These are phyloP conservation scores for Toxotes chatareus DNA, from an alignment of 2,113 vertebrate genomes.

Conservation along the genomic window DNA sequence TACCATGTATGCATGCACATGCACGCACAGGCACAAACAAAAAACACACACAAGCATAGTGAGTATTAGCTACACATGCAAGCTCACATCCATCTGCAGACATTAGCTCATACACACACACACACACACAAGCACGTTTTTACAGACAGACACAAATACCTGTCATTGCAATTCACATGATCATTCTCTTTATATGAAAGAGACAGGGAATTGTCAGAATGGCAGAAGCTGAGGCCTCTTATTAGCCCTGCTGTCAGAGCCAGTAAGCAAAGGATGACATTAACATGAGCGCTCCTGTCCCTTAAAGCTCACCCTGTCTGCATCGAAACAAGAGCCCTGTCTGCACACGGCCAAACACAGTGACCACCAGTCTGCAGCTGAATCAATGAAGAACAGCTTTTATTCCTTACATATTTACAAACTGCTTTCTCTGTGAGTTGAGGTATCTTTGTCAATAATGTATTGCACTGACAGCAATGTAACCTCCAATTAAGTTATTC, in stretches of 20 bases:
- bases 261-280: conserved; percentile 70
- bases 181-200: conserved; percentile 54
- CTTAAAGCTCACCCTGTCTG: conserved; percentile 60
- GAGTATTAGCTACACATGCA: conserved; percentile 17
- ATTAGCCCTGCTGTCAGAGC: conserved; percentile 71
- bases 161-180: conserved; percentile 64
- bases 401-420: conserved; percentile 60
- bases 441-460: conserved; percentile 55
- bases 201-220: conserved; percentile 70
- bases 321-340: conserved; percentile 41
- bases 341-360: conserved; percentile 20
- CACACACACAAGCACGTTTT: conserved; percentile 31
- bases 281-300: conserved; percentile 67
- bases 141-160: conserved; percentile 32
- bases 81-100: conserved; percentile 26
- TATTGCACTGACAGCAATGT: conserved; percentile 42
- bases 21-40: conserved; percentile 27
- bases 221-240: conserved; percentile 66
- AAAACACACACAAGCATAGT: conserved; percentile 21
- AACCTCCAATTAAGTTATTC: conserved; percentile 65
- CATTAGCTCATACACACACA: conserved; percentile 17
- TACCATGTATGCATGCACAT: conserved; percentile 41
- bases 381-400: conserved; percentile 62
- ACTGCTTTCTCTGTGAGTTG: conserved; percentile 30
- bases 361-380: conserved; percentile 47